Conservation (phyloP, 2,113 vertebrate genomes). For the Balaeniceps rex region DNA sequence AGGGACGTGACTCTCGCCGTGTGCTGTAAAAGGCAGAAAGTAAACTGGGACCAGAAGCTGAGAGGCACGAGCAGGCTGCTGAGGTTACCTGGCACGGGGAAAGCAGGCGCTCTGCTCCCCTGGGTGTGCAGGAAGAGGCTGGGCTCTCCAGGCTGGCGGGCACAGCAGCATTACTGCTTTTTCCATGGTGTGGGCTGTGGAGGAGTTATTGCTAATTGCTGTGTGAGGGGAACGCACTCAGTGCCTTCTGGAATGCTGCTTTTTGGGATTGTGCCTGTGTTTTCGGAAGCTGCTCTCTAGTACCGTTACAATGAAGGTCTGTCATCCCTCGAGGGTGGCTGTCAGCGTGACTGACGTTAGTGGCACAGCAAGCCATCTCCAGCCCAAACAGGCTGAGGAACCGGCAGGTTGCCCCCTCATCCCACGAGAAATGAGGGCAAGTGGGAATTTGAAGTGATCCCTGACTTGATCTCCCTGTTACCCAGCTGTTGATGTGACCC, state of each 20-base stretch:
- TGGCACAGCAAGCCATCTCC: neutral
- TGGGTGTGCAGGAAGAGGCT: neutral
- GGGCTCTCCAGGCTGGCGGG: neutral
- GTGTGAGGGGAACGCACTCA: rapidly evolving
- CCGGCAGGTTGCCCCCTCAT: neutral
- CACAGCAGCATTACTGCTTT: neutral
- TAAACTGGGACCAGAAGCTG: neutral
- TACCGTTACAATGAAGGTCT: neutral
- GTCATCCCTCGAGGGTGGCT: neutral
- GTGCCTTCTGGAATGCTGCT: neutral
- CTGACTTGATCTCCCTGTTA: neutral
- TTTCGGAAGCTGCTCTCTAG: neutral
- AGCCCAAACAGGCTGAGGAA: neutral
- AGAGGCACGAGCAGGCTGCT: neutral
- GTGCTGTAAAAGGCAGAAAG: neutral
- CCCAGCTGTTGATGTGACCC: neutral
- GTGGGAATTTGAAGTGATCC: neutral
- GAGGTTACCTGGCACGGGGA: neutral
- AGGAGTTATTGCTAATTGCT: neutral
- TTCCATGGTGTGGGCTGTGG: neutral
- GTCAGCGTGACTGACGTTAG: neutral
- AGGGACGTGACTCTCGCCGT: neutral
- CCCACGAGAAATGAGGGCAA: neutral
- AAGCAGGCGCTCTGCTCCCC: neutral
- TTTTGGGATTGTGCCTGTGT: neutral